Base-by-base conservation (phyloP, 2,888 invertebrate species). In the Onthophagus sagittarius region DNA sequence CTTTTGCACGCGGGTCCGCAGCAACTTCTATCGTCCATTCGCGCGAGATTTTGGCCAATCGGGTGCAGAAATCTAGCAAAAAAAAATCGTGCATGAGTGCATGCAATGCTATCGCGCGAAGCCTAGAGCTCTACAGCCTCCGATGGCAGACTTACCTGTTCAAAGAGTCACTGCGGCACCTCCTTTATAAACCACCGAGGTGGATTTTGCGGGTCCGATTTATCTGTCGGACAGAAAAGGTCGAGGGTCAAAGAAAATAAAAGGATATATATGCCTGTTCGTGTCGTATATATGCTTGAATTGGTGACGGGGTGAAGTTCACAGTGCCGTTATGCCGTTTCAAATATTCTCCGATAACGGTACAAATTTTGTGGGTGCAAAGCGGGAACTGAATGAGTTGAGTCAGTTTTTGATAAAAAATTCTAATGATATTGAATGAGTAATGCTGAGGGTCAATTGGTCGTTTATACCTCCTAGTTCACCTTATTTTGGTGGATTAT, bases 271-370 rank as follows among this genome's bases (percentile, higher is more conserved):
- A 15, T 15, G 23, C 9, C n/a, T 69, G 14, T 69, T 69, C 31
- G 14, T 69, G 11, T n/a, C n/a, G n/a, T n/a, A n/a, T n/a, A n/a
- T n/a, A n/a, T n/a, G n/a, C 5, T 69, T 4, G 70, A 69, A 31
- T 13, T 31, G 9, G 31, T 69, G 11, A 13, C 15, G 2, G 39
- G 23, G 5, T 23, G 13, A 11, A 11, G 15, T 64, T 9, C 64
- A 15, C 9, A 11, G 11, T 11, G n/a, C 9, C 14, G 77, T 77
- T 32, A 74, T 62, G 31, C 71, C 69, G 0, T 7, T 13, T 2
- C 33, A 72, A 5, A 69, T 77, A 0, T 75, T 63, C 53, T 73
- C 73, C 4, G 76, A 77, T 69, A 77, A 77, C 33, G 76, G 72
- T 1, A 77, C 67, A 0, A 74, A 70, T 65, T 77, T 75, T 71